These are phyloP conservation scores for Prosapia bicincta DNA, from an alignment of 2,888 invertebrate genomes.

Conservation along the genomic window DNA sequence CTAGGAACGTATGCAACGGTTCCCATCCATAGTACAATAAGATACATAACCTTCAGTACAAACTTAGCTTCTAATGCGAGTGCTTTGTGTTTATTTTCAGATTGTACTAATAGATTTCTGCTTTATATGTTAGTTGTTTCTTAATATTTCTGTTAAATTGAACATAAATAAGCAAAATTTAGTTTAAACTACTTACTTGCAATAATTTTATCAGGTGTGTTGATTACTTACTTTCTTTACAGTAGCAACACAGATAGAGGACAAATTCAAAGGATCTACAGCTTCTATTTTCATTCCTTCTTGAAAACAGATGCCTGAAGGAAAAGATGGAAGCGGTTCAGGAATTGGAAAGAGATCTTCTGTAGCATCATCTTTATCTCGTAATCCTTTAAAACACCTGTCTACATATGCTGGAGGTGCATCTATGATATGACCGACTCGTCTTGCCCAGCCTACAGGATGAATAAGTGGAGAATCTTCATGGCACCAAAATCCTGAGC, in stretches of 20 bases:
- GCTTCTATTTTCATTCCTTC: conserved; percentile 96
- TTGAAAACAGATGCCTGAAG: conserved; percentile 51
- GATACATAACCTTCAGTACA: too few relatives aligned
- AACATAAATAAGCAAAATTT: background rate
- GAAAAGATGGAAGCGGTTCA: conserved; percentile 29
- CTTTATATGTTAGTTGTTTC: background rate
- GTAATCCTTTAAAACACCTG: conserved; percentile 66
- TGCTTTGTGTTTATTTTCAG: too few relatives aligned
- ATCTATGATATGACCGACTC: conserved; percentile 83
- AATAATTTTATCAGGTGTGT: too few relatives aligned
- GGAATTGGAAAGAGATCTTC: conserved; percentile 67
- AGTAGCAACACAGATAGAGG: conserved; percentile 92
- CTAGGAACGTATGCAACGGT: too few relatives aligned
- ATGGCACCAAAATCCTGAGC: conserved; percentile 90
- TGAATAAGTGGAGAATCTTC: conserved; percentile 93
- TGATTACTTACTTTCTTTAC: conserved; percentile 66
- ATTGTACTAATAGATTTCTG: too few relatives aligned
- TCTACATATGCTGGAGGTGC: conserved; percentile 78
- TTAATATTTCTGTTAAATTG: background rate
- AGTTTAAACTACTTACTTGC: background rate
- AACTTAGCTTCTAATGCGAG: too few relatives aligned
- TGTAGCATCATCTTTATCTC: conserved; percentile 74
- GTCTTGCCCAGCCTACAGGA: conserved; percentile 94
- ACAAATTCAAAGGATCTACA: conserved; percentile 93
- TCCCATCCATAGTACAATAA: too few relatives aligned